Conservation (phyloP, 2,113 vertebrate species). For the Aix galericulata region DNA sequence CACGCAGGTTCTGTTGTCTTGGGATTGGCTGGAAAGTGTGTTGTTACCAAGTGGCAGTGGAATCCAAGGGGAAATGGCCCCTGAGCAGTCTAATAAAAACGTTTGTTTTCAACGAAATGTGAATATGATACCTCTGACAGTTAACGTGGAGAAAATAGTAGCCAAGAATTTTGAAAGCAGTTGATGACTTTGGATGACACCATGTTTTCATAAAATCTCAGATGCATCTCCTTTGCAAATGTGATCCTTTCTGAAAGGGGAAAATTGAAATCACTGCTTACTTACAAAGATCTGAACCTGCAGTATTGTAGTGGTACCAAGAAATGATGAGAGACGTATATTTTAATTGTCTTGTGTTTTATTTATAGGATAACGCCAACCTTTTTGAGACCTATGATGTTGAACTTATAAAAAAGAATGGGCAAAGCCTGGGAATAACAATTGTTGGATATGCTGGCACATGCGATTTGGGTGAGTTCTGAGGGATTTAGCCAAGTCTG, state of each 20-base stretch:
- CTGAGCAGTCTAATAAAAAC: not conserved
- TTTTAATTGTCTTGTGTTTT: not conserved
- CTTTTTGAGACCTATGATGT: constrained; percentile 89
- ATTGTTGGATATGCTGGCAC: constrained; percentile 88
- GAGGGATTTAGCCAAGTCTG: not conserved
- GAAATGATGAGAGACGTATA: not conserved
- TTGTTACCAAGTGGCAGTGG: not conserved
- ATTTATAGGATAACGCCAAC: constrained; percentile 78
- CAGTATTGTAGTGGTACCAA: not conserved
- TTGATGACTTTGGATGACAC: not conserved
- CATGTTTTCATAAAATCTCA: not conserved
- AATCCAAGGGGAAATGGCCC: not conserved
- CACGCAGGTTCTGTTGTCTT: not conserved
- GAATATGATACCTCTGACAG: not conserved
- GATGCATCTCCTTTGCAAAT: not conserved
- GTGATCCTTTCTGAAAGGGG: not conserved
- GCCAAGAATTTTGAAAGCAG: not conserved
- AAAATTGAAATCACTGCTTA: not conserved
- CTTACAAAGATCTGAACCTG: not conserved
- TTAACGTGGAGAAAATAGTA: not conserved
- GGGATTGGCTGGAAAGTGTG: not conserved
- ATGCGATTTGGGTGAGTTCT: constrained; percentile 79
- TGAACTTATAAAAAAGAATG: constrained; percentile 86
- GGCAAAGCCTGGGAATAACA: constrained; percentile 94
- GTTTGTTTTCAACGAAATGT: not conserved